Evolutionary conservation across 2,888 invertebrate species (phyloP).

Genomic region (Acanthococcus lagerstroemiae): DNA sequence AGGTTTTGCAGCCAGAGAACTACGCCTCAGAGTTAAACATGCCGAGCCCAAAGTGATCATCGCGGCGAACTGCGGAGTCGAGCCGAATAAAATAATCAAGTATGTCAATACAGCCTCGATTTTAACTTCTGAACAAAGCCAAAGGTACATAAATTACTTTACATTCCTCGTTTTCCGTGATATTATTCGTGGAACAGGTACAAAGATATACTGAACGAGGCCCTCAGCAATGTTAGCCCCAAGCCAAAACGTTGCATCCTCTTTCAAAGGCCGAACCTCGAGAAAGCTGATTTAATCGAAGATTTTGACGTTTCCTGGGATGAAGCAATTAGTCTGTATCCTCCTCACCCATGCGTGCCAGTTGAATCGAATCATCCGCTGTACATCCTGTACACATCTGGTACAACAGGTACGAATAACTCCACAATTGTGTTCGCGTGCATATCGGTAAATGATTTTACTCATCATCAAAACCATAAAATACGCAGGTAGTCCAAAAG

Average conservation of each 20-base stretch:
- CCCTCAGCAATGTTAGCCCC: slow-evolving; percentile 57
- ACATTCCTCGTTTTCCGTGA: too few relatives aligned
- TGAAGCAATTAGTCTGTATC: slow-evolving; percentile 53
- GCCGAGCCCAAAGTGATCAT: slow-evolving; percentile 80
- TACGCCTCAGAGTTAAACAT: slow-evolving; percentile 76
- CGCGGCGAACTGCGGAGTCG: slow-evolving; percentile 82
- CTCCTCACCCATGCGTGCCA: slow-evolving; percentile 68
- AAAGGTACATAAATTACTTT: too few relatives aligned
- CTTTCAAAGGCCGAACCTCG: slow-evolving; percentile 63
- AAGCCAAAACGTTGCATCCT: slow-evolving; percentile 73
- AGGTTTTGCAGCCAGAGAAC: slow-evolving; percentile 83
- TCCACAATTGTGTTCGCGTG: background rate
- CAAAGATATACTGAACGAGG: slow-evolving; percentile 71
- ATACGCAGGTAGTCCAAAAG: slow-evolving; percentile 59
- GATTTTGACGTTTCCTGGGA: slow-evolving; percentile 69
- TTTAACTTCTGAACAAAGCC: too few relatives aligned
- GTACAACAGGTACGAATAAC: slow-evolving; percentile 55
- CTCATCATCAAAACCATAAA: too few relatives aligned
- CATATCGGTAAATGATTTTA: background rate
- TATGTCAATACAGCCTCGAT: too few relatives aligned
- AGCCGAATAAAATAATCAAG: slow-evolving; percentile 72
- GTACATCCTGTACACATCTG: slow-evolving; percentile 87
- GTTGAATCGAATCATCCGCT: slow-evolving; percentile 81
- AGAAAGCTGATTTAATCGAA: slow-evolving; percentile 52
- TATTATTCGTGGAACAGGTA: slow-evolving; percentile 47